Conservation (phyloP, 2,113 vertebrate species). For the Noturus placidus region DNA sequence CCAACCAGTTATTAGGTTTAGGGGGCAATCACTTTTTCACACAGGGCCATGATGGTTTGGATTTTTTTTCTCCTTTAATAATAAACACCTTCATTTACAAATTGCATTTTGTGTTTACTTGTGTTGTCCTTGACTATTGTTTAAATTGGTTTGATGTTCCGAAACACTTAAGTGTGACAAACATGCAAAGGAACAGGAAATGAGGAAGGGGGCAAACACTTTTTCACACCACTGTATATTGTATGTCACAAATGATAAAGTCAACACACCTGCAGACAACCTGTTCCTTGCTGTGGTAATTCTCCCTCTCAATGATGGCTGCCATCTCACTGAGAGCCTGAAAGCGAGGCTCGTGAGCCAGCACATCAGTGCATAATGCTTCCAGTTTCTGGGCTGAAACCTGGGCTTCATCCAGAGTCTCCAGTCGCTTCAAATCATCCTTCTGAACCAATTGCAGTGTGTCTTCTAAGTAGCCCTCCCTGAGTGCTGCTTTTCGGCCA, state of each 20-base stretch:
- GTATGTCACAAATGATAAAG: background rate
- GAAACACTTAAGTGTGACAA: no score
- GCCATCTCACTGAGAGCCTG: constrained; percentile 76
- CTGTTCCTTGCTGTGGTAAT: constrained; percentile 79
- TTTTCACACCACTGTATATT: no score
- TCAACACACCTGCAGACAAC: constrained; percentile 71
- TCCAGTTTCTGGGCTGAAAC: constrained; percentile 77
- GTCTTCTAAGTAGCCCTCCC: constrained; percentile 81
- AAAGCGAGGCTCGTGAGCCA: constrained; percentile 82
- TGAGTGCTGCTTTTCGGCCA: constrained; percentile 78
- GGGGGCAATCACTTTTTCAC: no score
- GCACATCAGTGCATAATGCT: constrained; percentile 78
- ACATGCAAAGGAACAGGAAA: no score
- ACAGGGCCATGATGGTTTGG: no score
- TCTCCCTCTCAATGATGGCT: constrained; percentile 71
- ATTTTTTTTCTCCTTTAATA: no score
- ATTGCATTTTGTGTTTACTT: no score
- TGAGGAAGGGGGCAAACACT: no score
- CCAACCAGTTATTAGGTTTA: no score
- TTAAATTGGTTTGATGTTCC: no score
- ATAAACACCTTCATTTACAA: no score
- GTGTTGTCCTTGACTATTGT: no score
- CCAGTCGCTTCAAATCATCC: constrained; percentile 66
- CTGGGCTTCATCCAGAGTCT: constrained; percentile 67
- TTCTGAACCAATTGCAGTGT: constrained; percentile 73